Evolutionary conservation across 2,888 invertebrate genomes (phyloP).

Genomic region (Hedya salicella): DNA sequence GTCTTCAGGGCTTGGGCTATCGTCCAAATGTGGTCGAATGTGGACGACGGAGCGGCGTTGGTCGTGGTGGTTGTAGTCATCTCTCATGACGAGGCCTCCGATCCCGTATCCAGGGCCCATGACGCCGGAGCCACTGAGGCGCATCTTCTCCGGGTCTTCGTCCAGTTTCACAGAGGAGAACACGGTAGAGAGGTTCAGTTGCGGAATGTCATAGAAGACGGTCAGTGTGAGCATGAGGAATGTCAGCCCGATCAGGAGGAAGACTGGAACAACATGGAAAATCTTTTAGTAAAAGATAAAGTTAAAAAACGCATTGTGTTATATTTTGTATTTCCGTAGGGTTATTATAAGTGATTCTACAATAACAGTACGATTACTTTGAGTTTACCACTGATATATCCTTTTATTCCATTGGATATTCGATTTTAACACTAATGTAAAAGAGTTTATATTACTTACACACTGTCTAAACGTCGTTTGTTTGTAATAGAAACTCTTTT

Average conservation of each 20-base stretch:
- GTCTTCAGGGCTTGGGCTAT: constrained; percentile 90
- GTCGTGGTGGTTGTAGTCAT: constrained; percentile 79
- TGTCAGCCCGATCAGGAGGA: constrained; percentile 91
- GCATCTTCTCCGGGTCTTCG: constrained; percentile 88
- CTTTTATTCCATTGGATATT: no score
- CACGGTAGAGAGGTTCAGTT: constrained; percentile 92
- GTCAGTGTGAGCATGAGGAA: constrained; percentile 94
- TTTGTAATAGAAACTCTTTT: no score
- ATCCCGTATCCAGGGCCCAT: constrained; percentile 79
- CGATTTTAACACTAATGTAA: no score
- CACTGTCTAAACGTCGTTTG: no score
- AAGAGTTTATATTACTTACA: no score
- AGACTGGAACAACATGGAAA: constrained; percentile 82
- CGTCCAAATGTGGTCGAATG: constrained; percentile 87
- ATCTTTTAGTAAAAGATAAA: no score
- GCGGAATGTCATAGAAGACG: constrained; percentile 95
- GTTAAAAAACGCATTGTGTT: no score
- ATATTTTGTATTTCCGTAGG: no score
- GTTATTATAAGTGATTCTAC: no score
- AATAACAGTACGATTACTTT: no score
- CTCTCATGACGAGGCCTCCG: constrained; percentile 77
- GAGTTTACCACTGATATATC: no score
- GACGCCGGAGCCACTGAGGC: constrained; percentile 84
- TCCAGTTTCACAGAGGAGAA: constrained; percentile 87
- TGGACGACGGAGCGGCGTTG: constrained; percentile 86